A percentile compares a stretch with the other conserved stretches of the same genome.
phyloP scores from a whole-genome alignment of 2,797 vertebrate species.

The Coluber constrictor region DNA sequence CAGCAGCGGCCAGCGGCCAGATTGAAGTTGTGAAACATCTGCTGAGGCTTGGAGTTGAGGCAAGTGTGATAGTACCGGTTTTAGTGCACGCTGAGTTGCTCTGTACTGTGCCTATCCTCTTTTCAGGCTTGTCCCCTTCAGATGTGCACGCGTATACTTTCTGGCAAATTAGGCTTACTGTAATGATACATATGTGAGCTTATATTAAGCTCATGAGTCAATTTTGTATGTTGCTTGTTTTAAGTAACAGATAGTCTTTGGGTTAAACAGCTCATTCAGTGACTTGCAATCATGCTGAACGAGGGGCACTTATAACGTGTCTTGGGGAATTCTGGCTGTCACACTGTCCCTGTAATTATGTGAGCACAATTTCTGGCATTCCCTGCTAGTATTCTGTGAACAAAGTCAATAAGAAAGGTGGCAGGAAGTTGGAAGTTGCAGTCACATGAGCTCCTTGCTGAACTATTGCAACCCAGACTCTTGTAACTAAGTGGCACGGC shows the following conservation, averaged over 20 bases:
- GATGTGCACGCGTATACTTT: not conserved
- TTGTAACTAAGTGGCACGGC: not conserved
- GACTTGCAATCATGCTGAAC: not conserved
- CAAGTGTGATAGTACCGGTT: constrained; percentile 52
- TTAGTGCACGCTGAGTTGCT: not conserved
- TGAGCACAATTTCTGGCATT: not conserved
- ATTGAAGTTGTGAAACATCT: constrained; percentile 91
- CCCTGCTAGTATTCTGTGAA: not conserved
- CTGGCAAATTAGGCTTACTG: not conserved
- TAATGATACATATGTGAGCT: not conserved
- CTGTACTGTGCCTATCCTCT: not conserved
- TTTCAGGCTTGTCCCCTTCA: not conserved
- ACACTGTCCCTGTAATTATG: not conserved
- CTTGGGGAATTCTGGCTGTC: not conserved
- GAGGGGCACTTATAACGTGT: not conserved
- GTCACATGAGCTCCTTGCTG: not conserved
- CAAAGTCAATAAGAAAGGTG: not conserved
- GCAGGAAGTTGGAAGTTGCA: not conserved
- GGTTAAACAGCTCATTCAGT: not conserved
- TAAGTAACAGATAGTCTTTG: not conserved
- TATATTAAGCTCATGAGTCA: not conserved
- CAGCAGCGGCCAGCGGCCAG: constrained; percentile 90
- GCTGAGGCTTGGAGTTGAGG: constrained; percentile 89
- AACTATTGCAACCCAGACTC: not conserved
- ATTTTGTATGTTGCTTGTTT: not conserved